Conservation (phyloP, 2,888 invertebrate genomes). For the Congeria kusceri region DNA sequence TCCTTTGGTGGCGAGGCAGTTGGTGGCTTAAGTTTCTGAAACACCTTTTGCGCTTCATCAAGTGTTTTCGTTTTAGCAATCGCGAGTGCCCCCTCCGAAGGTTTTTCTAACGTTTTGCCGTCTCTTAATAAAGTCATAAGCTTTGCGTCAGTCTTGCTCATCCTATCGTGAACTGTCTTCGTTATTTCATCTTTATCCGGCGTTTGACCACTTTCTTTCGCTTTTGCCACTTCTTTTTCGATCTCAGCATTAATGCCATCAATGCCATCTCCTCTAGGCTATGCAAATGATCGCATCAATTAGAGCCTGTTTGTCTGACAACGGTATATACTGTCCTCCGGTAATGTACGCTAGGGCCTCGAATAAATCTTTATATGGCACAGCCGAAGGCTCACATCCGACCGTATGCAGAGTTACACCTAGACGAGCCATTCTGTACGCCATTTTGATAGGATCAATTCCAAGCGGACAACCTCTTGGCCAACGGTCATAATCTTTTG, state of each 20-base stretch:
- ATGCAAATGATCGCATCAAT: slow-evolving; percentile 13
- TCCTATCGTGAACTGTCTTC: background rate
- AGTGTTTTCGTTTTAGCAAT: background rate
- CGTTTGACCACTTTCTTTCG: background rate
- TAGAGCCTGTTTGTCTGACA: background rate
- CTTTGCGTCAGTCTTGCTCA: background rate
- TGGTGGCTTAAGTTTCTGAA: too few species aligned
- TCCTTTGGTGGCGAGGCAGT: too few species aligned
- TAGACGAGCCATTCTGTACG: background rate
- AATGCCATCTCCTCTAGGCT: slow-evolving; percentile 19
- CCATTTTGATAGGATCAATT: slow-evolving; percentile 16
- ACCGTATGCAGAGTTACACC: slow-evolving; percentile 9
- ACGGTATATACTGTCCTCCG: slow-evolving; percentile 23
- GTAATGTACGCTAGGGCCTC: slow-evolving; percentile 13
- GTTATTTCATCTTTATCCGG: background rate
- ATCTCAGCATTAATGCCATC: background rate
- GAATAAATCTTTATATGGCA: slow-evolving; percentile 23
- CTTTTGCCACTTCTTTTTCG: background rate
- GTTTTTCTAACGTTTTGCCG: background rate
- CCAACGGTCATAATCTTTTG: background rate
- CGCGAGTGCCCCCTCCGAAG: background rate
- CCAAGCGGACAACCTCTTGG: slow-evolving; percentile 9
- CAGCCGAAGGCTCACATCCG: slow-evolving; percentile 15
- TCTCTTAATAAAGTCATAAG: background rate
- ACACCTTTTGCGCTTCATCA: background rate